phyloP scores from a whole-genome alignment of 2,888 invertebrate species.

The Beris morrisii region DNA sequence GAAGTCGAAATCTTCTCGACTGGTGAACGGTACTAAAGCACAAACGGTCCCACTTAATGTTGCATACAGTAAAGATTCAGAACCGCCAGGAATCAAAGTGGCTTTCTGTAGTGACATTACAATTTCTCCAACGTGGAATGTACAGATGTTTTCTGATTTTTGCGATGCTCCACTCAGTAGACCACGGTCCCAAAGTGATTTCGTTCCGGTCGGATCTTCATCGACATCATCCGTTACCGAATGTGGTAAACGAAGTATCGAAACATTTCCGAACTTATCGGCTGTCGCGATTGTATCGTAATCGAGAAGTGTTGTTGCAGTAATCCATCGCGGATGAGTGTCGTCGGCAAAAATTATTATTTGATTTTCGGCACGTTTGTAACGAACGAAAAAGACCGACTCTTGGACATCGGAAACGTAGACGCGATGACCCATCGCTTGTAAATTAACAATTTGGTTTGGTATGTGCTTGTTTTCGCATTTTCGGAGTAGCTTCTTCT shows the following conservation, averaged over 20 bases:
- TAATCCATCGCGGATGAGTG: slow-evolving; percentile 95
- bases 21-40: slow-evolving; percentile 90
- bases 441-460: slow-evolving; percentile 89
- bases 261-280: slow-evolving; percentile 97
- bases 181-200: slow-evolving; percentile 94
- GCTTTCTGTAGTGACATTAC: slow-evolving; percentile 95
- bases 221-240: slow-evolving; percentile 97
- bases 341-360: slow-evolving; percentile 98
- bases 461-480: slow-evolving; percentile 98
- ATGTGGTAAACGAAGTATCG: slow-evolving; percentile 84
- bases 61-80: slow-evolving; percentile 94
- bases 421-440: slow-evolving; percentile 91
- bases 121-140: slow-evolving; percentile 95
- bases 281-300: slow-evolving; percentile 95
- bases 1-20: slow-evolving; percentile 97
- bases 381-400: slow-evolving; percentile 93
- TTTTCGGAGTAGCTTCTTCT: slow-evolving; percentile 92
- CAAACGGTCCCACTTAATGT: slow-evolving; percentile 94
- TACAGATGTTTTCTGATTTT: slow-evolving; percentile 89
- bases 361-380: slow-evolving; percentile 94
- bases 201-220: slow-evolving; percentile 98
- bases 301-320: slow-evolving; percentile 88
- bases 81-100: slow-evolving; percentile 95
- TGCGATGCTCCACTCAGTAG: slow-evolving; percentile 95
- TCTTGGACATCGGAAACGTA: slow-evolving; percentile 96